These are phyloP conservation scores for Epicampocera succincta DNA, from an alignment of 2,888 invertebrate genomes.

Conservation along the genomic window DNA sequence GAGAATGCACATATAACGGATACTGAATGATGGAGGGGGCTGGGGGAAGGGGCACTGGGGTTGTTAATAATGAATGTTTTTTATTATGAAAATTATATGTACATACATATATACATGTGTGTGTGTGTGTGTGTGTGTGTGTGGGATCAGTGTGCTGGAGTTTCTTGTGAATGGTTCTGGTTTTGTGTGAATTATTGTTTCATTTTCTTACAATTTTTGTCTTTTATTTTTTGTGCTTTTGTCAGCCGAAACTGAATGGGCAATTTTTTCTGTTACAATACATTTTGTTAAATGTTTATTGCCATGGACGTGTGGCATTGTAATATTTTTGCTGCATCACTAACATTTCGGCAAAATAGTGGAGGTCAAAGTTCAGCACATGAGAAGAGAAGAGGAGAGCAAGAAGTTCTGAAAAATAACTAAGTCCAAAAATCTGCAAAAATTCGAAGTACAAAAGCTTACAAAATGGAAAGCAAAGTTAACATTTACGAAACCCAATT, in stretches of 20 bases:
- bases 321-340: constrained; percentile 32
- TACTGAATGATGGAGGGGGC: neutral
- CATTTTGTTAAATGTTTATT: constrained; percentile 51
- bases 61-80: constrained; percentile 58
- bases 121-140: too few relatives aligned
- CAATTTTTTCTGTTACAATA: constrained; percentile 49
- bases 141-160: constrained; percentile 7
- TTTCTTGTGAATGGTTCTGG: constrained; percentile 18
- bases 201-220: constrained; percentile 64
- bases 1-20: too few relatives aligned
- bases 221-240: constrained; percentile 75
- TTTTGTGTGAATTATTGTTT: constrained; percentile 71
- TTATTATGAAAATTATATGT: constrained; percentile 69
- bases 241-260: constrained; percentile 79
- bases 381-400: constrained; percentile 6
- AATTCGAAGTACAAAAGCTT: neutral
- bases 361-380: constrained; percentile 61
- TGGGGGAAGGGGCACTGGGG: constrained; percentile 24
- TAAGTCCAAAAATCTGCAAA: too few relatives aligned
- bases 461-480: too few relatives aligned
- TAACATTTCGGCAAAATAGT: constrained; percentile 7
- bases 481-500: too few relatives aligned
- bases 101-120: too few relatives aligned
- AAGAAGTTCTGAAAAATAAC: neutral
- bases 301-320: constrained; percentile 54